Conservation (phyloP, 2,113 vertebrate species). For the Salvator merianae region DNA sequence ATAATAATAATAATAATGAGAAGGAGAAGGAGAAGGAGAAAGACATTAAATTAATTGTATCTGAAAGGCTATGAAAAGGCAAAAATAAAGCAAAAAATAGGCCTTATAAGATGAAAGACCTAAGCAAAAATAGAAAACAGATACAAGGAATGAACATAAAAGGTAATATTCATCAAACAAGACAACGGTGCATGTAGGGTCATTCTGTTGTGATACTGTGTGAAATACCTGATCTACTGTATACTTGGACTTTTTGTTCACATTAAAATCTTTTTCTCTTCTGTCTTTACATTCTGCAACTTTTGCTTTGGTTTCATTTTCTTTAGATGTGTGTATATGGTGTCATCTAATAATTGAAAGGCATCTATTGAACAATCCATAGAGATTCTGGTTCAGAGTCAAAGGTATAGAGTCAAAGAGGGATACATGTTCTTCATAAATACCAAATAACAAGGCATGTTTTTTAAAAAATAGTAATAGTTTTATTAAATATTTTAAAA, state of each 20-base stretch:
- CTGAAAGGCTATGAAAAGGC: neutral
- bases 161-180: constrained; percentile 19
- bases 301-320: neutral
- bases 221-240: neutral
- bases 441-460: neutral
- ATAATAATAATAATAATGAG: no score
- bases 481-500: no score
- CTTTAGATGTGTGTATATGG: constrained; percentile 14
- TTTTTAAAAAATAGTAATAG: no score
- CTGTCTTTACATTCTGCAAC: neutral
- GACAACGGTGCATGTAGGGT: neutral
- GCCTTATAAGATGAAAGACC: neutral
- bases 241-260: neutral
- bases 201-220: neutral
- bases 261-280: neutral
- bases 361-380: constrained; percentile 15
- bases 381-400: constrained; percentile 51
- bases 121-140: constrained; percentile 2
- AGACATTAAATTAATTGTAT: no score
- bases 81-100: neutral
- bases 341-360: constrained; percentile 48
- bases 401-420: constrained; percentile 26
- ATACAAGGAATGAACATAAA: constrained; percentile 4
- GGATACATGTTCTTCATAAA: constrained; percentile 17
- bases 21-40: no score